These are phyloP conservation scores for Phania funesta DNA, from an alignment of 2,888 invertebrate genomes.

Conservation along the genomic window DNA sequence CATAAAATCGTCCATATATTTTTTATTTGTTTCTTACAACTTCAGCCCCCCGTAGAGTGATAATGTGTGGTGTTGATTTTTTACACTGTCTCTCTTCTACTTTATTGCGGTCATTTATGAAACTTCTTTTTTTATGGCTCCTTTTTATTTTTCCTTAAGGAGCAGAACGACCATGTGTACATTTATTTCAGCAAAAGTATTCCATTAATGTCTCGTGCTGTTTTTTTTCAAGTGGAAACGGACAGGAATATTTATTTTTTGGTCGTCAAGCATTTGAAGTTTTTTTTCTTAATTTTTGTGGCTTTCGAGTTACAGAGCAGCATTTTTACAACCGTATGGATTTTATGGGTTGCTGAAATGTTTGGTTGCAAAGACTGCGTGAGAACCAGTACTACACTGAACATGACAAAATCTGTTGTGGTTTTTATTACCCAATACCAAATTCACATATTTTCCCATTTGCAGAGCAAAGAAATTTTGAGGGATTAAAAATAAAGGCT, in stretches of 20 bases:
- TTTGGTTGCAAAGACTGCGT: conserved; percentile 45
- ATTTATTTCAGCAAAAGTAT: background rate
- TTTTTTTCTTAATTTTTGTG: conserved; percentile 36
- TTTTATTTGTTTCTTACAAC: too few species aligned
- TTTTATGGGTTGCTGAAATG: conserved; percentile 35
- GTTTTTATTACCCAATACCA: conserved; percentile 29
- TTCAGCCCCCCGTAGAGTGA: conserved; percentile 9
- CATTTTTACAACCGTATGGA: background rate
- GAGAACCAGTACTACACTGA: conserved; percentile 49
- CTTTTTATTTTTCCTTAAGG: conserved; percentile 4
- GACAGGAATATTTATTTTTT: background rate
- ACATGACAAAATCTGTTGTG: conserved; percentile 59
- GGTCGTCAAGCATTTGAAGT: too few species aligned
- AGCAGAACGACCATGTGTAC: background rate
- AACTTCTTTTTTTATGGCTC: conserved; percentile 20
- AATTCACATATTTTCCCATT: background rate
- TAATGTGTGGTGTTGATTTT: conserved; percentile 16
- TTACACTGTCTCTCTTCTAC: background rate
- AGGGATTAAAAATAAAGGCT: too few species aligned
- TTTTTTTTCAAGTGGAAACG: conserved; percentile 2
- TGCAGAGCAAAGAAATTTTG: too few species aligned
- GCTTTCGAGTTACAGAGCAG: conserved; percentile 42
- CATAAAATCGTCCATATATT: too few species aligned
- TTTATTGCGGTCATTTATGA: conserved; percentile 55
- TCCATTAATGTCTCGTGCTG: conserved; percentile 38